phyloP scores from a whole-genome alignment of 2,797 vertebrate genomes.

The Channallabes apus region DNA sequence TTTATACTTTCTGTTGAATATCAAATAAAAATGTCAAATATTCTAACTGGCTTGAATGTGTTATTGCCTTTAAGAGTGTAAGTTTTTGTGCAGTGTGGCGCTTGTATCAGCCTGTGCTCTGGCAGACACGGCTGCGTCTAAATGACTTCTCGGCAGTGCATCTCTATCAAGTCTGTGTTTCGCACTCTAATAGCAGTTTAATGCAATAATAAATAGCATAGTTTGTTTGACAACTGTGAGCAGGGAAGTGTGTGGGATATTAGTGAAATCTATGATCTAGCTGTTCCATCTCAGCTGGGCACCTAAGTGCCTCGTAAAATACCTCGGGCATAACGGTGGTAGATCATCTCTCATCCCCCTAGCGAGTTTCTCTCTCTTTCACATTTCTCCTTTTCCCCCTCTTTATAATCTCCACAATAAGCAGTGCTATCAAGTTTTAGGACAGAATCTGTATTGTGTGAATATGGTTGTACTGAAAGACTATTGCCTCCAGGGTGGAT shows the following conservation, averaged over 20 bases:
- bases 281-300: conserved; percentile 51
- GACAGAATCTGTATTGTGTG: background rate
- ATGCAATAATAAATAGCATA: conserved; percentile 58
- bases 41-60: background rate
- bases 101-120: background rate
- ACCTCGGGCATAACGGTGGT: conserved; percentile 48
- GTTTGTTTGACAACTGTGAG: conserved; percentile 44
- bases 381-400: background rate
- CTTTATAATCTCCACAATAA: background rate
- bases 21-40: conserved; percentile 19
- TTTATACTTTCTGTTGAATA: conserved; percentile 28
- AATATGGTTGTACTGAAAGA: background rate
- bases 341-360: conserved; percentile 60
- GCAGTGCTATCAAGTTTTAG: background rate
- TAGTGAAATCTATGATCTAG: conserved; percentile 59
- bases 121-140: conserved; percentile 26
- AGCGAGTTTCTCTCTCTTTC: conserved; percentile 24
- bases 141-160: conserved; percentile 51
- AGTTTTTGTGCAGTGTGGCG: background rate
- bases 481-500: background rate
- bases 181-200: conserved; percentile 52
- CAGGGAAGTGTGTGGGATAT: conserved; percentile 35
- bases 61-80: background rate
- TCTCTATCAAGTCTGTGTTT: conserved; percentile 32
- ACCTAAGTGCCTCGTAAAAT: conserved; percentile 64